Base-by-base conservation (phyloP, 2,888 invertebrate genomes). In the Molanna angustata region DNA sequence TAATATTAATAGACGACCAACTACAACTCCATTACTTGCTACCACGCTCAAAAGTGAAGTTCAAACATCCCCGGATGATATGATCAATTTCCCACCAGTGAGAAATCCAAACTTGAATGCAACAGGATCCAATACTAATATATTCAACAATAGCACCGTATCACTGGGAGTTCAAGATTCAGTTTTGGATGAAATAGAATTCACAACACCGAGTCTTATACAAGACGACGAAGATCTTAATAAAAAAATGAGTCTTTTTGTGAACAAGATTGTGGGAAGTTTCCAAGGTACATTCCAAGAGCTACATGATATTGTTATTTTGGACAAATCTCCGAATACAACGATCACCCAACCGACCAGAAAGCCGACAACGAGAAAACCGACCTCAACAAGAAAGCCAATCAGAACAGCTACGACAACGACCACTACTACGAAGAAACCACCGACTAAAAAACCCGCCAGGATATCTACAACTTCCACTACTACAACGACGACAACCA, bases 31-130 rank as follows among this genome's bases (percentile, higher is more conserved):
- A 60, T 0, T 77, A 74, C 52, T 60, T 65, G 51, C 63, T 69
- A 73, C 75, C 0, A 76, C 75, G 0, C 64, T 64, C 4, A 73
- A 68, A 57, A 69, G 70, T 18, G 85, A 86, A 61, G 73, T 80
- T 4, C 84, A 84, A 58, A 85, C 87, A 0, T 81, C 83, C 0
- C 78, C 82, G 1, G 85, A 88, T 62, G 86, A 90, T 57, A 70
- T 84, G 17, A 84, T 84, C 27, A 90, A 90, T 62, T 92, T 92
- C 72, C 91, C 91, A 13, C 91, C 91, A 0, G 91, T 90, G 0
- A 79, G 91, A 41, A 90, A 91, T 67, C 91, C 91, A 0, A 85
- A 90, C 71, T 71, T 90, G 0, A 90, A 90, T 57, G 82, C 84
- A 62, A 85, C 87, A 0, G 75, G 78, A 1, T 75, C 80, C 0